Base-by-base conservation (phyloP, 2,888 invertebrate genomes). In the Lasius fuliginosus region DNA sequence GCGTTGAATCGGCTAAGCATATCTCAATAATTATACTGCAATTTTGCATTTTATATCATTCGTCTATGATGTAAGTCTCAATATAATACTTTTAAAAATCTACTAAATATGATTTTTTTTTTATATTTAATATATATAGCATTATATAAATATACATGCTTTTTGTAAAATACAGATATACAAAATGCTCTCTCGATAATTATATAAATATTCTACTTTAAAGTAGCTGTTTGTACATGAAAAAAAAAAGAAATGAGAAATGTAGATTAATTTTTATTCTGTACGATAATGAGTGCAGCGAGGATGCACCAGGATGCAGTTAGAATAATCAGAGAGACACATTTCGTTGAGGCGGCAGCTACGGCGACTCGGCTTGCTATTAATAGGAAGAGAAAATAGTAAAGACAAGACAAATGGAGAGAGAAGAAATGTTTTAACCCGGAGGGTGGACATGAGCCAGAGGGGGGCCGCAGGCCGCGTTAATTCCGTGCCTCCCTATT, bases 401-500 rank as follows among this genome's bases (percentile, higher is more conserved):
- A 85, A 89, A 86, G 88, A 85, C 86, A 84, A 88, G 89, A 89
- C 86, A 90, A 92, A 89, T 89, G 89, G 84, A 90, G 90, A 89
- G 58, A 69, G 89, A 87, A 88, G 86, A 88, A 90, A 85, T 75
- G 84, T 69, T 65, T 36, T 56, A 76, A 85, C 46, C 85, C 85
- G 85, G 76, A 87, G 83, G 86, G 77, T 85, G 85, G 83, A 81
- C 84, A 65, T 75, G 83, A 87, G 87, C 85, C 85, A 85, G 87
- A 85, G 87, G 86, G 88, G 88, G 85, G 27, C 27, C 87, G 89
- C 79, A 88, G 85, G 87, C 88, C 81, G 90, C 85, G 90, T 92
- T 92, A 91, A 93, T 91, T 93, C 89, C 71, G 92, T 89, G 86
- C 77, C 15, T 65, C 30, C 82, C 89, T 91, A 92, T 92, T 92